Base-by-base conservation (phyloP, 2,113 vertebrate genomes). In the Hippotragus niger region DNA sequence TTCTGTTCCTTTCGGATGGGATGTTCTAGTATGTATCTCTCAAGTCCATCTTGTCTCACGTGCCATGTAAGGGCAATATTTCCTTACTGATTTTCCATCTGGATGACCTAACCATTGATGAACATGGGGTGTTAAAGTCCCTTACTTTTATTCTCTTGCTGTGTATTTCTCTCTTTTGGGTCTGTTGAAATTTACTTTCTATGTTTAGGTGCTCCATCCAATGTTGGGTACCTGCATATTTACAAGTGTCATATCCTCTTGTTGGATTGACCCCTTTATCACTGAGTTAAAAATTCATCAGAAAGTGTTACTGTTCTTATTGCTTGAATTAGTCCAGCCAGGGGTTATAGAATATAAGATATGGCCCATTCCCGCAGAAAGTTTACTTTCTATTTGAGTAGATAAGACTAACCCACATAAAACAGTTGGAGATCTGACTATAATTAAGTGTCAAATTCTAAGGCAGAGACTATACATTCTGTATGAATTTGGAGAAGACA, bases 391-490 rank as follows among this genome's bases (percentile, higher is more conserved):
- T 95, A 16, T 76, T 74, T 71, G 53, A 86, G 58, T 76, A 96
- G 86, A 83, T 90, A 96, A 95, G 86, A 58, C 62, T 64, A 92
- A 92, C 53, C 53, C 45, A 86, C 40, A 62, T 76, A 15, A 95
- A 82, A 95, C 80, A 78, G 67, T 82, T 88, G 95, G 88, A 64
- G 57, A 81, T 47, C 58, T 52, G 80, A 83, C 87, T 90, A 0
- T 92, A 36, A 47, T 95, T 96, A 89, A 64, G 55, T 87, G 78
- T 83, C 92, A 95, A 89, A 90, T 97, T 88, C 74, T 10, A 93
- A 40, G 82, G 62, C 58, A 80, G 47, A 78, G 33, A 57, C 74
- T 84, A 14, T 55, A 90, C 94, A 64, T 76, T 81, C 55, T 29
- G 0, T 45, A 23, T 2, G 6, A 55, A 17, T 87, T 62, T 90